A percentile compares a stretch with the other conserved stretches of the same genome.
Evolutionary conservation across 2,888 invertebrate species (phyloP).

Genomic region (Brassicogethes aeneus): DNA sequence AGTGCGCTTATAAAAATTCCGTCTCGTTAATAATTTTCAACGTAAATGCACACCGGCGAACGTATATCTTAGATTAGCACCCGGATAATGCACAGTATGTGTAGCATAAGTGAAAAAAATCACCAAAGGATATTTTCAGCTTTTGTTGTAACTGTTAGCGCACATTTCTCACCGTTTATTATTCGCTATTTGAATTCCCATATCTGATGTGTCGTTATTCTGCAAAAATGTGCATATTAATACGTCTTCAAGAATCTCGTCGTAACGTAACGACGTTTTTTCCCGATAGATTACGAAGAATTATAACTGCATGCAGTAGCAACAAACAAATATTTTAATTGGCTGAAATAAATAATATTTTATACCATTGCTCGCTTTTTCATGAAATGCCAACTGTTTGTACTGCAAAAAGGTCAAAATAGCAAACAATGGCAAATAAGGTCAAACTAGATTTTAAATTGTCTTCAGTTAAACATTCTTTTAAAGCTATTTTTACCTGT

Average conservation of each 20-base stretch:
- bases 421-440: too few relatives aligned
- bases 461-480: not conserved
- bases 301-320: too few relatives aligned
- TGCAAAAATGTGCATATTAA: not conserved
- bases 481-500: not conserved
- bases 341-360: too few relatives aligned
- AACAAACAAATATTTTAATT: too few relatives aligned
- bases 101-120: not conserved
- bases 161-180: not conserved
- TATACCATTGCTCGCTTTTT: too few relatives aligned
- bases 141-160: not conserved
- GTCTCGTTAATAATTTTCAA: conserved; percentile 7
- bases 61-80: not conserved
- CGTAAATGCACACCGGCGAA: not conserved
- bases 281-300: too few relatives aligned
- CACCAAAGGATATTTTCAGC: not conserved
- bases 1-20: conserved; percentile 13
- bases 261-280: too few relatives aligned
- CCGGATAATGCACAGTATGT: conserved; percentile 1
- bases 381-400: too few relatives aligned
- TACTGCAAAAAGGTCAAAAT: too few relatives aligned
- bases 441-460: too few relatives aligned
- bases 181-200: not conserved
- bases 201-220: conserved; percentile 1
- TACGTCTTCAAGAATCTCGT: not conserved